Conservation (phyloP, 2,113 vertebrate genomes). For the Oostethus manadensis region DNA sequence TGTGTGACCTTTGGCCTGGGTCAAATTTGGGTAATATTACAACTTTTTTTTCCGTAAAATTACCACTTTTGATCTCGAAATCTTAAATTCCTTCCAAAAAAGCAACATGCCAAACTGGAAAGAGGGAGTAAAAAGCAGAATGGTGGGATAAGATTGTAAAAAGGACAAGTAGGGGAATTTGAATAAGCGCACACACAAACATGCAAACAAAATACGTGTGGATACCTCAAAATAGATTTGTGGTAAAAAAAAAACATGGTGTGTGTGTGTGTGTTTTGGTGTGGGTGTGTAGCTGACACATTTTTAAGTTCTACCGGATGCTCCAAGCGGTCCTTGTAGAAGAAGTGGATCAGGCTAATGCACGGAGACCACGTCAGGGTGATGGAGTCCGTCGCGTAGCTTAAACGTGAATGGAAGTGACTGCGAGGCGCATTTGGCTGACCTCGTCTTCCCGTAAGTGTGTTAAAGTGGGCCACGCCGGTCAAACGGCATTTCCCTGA, state of each 20-base stretch:
- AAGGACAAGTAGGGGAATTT: too few relatives aligned
- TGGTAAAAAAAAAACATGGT: conserved; percentile 5
- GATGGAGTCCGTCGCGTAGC: conserved; percentile 23
- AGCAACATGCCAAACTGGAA: too few relatives aligned
- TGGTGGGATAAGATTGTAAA: too few relatives aligned
- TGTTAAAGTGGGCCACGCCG: conserved; percentile 38
- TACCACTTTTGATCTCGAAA: too few relatives aligned
- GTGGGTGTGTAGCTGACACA: conserved; percentile 18
- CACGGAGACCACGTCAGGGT: conserved; percentile 17
- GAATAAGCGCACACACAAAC: neutral
- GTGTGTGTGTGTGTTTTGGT: conserved; percentile 9
- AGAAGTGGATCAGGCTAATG: conserved; percentile 26
- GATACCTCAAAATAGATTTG: conserved; percentile 7
- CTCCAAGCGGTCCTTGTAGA: conserved; percentile 9
- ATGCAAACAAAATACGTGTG: neutral
- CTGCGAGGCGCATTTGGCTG: conserved; percentile 28
- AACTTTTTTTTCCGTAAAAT: too few relatives aligned
- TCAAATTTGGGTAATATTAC: too few relatives aligned
- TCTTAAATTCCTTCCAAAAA: too few relatives aligned
- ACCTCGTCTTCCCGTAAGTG: conserved; percentile 23
- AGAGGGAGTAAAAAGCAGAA: too few relatives aligned
- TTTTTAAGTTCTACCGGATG: conserved; percentile 6
- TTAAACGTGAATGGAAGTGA: conserved; percentile 33
- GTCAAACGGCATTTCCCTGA: conserved; percentile 38
- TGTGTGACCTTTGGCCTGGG: too few relatives aligned